Conservation (phyloP, 2,888 invertebrate species). For the Macaria liturata region DNA sequence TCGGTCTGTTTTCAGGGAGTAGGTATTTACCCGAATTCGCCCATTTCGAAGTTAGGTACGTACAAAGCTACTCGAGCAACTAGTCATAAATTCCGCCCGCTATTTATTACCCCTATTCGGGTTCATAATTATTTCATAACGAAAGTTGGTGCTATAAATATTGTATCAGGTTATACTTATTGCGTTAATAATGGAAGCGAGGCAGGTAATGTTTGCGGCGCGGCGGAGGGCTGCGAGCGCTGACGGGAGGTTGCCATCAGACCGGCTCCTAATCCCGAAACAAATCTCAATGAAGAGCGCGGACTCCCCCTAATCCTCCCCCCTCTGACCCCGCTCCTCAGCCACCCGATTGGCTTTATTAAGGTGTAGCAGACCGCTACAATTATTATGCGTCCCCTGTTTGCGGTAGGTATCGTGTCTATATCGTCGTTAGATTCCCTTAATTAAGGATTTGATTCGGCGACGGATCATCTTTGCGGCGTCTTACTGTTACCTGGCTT, state of each 20-base stretch:
- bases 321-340: slow-evolving; percentile 46
- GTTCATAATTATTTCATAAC: slow-evolving; percentile 51
- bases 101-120: slow-evolving; percentile 22
- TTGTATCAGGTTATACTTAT: slow-evolving; percentile 60
- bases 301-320: slow-evolving; percentile 72
- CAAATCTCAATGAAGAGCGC: slow-evolving; percentile 83
- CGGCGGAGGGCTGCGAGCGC: slow-evolving; percentile 56
- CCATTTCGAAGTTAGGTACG: slow-evolving; percentile 11
- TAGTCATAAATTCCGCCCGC: slow-evolving; percentile 21
- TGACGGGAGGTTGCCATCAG: slow-evolving; percentile 71
- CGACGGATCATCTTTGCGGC: slow-evolving; percentile 59
- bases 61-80: slow-evolving; percentile 13
- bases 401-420: slow-evolving; percentile 79
- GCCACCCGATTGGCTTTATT: slow-evolving; percentile 80
- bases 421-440: slow-evolving; percentile 73
- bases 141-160: slow-evolving; percentile 64
- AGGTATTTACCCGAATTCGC: slow-evolving; percentile 5
- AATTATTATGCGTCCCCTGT: slow-evolving; percentile 83
- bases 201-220: slow-evolving; percentile 57
- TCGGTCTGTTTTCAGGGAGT: slow-evolving; percentile 9
- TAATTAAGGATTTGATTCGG: slow-evolving; percentile 79
- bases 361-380: slow-evolving; percentile 83
- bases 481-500: slow-evolving; percentile 42
- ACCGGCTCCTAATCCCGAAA: slow-evolving; percentile 79
- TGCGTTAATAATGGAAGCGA: slow-evolving; percentile 57